Base-by-base conservation (phyloP, 2,113 vertebrate genomes). In the Sphaerodactylus townsendi region DNA sequence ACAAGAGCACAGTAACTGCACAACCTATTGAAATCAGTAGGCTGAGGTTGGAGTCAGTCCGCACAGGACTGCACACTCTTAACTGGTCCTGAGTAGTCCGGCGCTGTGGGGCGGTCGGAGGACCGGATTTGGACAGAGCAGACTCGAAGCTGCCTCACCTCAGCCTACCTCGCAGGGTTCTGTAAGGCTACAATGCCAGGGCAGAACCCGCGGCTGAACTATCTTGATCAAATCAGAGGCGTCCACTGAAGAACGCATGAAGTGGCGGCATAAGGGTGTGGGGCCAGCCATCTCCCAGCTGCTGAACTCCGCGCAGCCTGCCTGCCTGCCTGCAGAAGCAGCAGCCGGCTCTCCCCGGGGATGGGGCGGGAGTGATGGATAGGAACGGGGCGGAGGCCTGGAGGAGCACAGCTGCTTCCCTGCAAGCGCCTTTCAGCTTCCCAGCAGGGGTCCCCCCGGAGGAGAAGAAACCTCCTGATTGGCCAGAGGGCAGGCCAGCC, bases 381-480 rank as follows among this genome's bases (percentile, higher is more conserved):
- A 39, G 15, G 66, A 23, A 30, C 3, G 77, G 21, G 69, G 21
- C n/a, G 41, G 77, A 14, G 77, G 41, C 62, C 13, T 56, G 85
- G 85, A 50, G 25, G 44, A 50, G 41, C 56, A 4, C 82, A 2
- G 13, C 19, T 64, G 7, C 3, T 15, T 2, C 50, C 4, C 15
- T 25, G 78, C 50, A n/a, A 41, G 56, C 78, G 23, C 77, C 75
- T 35, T 23, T 15, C 25, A 14, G 35, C 17, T 9, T 66, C 50
- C 28, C 65, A 13, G 72, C 70, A 44, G 79, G 73, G 66, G 11
- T 82, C 7, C 50, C 56, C 68, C 65, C 15, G 14, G 72, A 65
- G 33, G 41, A 28, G 8, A 19, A 25, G 65, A 69, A 33, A n/a
- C 25, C 66, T 71, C 83, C 83, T 78, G 83, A 84, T 78, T 80